These are phyloP conservation scores for Ptychodera flava DNA, from an alignment of 35 echinoderm and acorn worm genomes.

Conservation along the genomic window DNA sequence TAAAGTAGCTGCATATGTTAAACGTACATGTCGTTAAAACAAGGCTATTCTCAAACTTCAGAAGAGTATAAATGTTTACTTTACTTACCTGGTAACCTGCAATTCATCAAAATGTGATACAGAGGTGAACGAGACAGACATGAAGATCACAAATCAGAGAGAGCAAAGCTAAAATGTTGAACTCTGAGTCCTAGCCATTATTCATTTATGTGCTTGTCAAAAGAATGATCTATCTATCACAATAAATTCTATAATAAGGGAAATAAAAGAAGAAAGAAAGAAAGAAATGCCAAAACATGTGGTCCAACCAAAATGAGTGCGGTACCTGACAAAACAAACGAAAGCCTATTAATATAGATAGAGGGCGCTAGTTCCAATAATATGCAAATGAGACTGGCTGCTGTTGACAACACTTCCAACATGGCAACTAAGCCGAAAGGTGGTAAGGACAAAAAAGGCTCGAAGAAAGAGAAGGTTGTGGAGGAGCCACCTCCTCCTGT, in stretches of 20 bases:
- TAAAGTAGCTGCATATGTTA: too few species aligned
- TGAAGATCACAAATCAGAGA: too few species aligned
- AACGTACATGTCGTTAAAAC: too few species aligned
- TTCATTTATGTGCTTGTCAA: too few species aligned
- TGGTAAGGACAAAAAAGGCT: slow-evolving; percentile 86
- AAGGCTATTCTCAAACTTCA: too few species aligned
- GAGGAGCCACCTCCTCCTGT: slow-evolving; percentile 72
- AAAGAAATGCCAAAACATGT: background rate
- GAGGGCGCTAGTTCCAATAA: slow-evolving; percentile 8
- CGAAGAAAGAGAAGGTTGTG: slow-evolving; percentile 89
- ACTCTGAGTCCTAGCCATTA: too few species aligned
- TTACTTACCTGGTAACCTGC: too few species aligned
- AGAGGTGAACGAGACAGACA: too few species aligned
- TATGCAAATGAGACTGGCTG: background rate
- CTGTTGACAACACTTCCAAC: background rate
- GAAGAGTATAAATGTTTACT: too few species aligned
- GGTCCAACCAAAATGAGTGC: background rate
- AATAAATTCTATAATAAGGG: background rate
- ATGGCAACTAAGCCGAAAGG: slow-evolving; percentile 82
- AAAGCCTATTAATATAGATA: slow-evolving; percentile 7
- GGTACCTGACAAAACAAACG: slow-evolving; percentile 25
- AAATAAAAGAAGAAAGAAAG: background rate
- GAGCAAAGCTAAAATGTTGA: too few species aligned
- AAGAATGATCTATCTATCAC: too few species aligned
- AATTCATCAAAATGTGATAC: too few species aligned